Evolutionary conservation across 1,140 invertebrate species (phyloP).

Genomic region (Cryptotermes secundus): DNA sequence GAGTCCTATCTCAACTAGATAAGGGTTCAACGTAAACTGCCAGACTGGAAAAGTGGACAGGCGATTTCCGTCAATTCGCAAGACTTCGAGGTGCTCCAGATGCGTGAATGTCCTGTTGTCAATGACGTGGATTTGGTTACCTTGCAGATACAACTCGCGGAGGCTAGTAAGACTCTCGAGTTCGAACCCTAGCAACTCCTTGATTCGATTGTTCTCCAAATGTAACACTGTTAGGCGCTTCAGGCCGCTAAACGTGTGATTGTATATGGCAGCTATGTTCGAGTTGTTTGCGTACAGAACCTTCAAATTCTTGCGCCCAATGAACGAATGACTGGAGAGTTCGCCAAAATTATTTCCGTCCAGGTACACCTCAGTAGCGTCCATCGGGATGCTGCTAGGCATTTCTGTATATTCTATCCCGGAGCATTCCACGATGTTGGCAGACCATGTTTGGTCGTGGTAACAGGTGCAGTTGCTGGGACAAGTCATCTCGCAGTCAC

Average conservation of each 20-base stretch:
- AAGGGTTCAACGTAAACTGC: slow-evolving; percentile 69
- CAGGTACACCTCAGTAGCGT: slow-evolving; percentile 89
- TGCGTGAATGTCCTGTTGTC: slow-evolving; percentile 81
- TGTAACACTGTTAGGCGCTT: slow-evolving; percentile 74
- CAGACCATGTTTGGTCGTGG: slow-evolving; percentile 90
- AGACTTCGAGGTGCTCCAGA: slow-evolving; percentile 76
- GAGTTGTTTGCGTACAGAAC: slow-evolving; percentile 87
- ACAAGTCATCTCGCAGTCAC: slow-evolving; percentile 94
- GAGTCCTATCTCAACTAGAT: slow-evolving; percentile 75
- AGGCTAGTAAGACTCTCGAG: slow-evolving; percentile 78
- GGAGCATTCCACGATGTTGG: slow-evolving; percentile 91
- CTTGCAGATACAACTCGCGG: slow-evolving; percentile 82
- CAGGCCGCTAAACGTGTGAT: slow-evolving; percentile 87
- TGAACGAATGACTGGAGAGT: slow-evolving; percentile 85
- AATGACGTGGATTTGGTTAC: slow-evolving; percentile 80
- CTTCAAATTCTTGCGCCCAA: slow-evolving; percentile 84
- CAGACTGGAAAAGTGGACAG: slow-evolving; percentile 77
- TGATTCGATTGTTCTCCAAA: slow-evolving; percentile 81
- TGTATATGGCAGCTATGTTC: slow-evolving; percentile 78
- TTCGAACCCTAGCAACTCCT: slow-evolving; percentile 78
- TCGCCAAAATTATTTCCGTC: slow-evolving; percentile 88
- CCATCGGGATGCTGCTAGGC: slow-evolving; percentile 88
- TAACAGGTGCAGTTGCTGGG: slow-evolving; percentile 91
- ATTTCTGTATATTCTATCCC: slow-evolving; percentile 75
- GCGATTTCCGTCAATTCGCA: slow-evolving; percentile 82